These are phyloP conservation scores for Drosophila aldrichi DNA, from an alignment of 2,888 invertebrate genomes.

Conservation along the genomic window DNA sequence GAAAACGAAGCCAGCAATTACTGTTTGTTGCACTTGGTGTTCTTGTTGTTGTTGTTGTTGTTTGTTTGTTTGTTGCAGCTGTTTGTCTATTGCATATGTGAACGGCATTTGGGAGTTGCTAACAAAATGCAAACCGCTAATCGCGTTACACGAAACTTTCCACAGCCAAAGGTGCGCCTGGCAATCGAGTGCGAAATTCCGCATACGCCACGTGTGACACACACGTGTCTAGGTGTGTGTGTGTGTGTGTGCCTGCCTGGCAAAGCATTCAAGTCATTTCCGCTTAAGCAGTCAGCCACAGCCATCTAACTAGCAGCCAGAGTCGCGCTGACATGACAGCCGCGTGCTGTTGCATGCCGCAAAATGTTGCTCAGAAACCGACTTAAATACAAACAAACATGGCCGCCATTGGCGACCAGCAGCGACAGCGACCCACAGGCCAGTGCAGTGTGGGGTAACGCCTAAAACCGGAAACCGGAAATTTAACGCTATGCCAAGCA, in stretches of 20 bases:
- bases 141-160: constrained; percentile 79
- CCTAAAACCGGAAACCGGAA: constrained; percentile 79
- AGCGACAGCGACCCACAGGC: not conserved
- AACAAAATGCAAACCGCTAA: constrained; percentile 74
- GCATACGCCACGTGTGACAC: constrained; percentile 75
- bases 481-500: constrained; percentile 79
- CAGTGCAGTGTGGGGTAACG: constrained; percentile 8
- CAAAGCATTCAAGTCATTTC: constrained; percentile 81
- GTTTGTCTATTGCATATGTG: constrained; percentile 41
- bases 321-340: constrained; percentile 63
- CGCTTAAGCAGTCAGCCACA: constrained; percentile 75
- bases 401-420: constrained; percentile 62
- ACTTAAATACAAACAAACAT: constrained; percentile 81
- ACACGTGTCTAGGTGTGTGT: constrained; percentile 17
- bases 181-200: constrained; percentile 81
- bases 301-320: constrained; percentile 40
- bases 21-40: constrained; percentile 30
- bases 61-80: constrained; percentile 27
- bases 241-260: constrained; percentile 30
- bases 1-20: constrained; percentile 72
- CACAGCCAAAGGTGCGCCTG: constrained; percentile 43
- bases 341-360: constrained; percentile 72
- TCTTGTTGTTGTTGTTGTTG: constrained; percentile 4
- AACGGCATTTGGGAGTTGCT: constrained; percentile 40
- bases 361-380: constrained; percentile 77